A percentile compares a stretch with the other conserved stretches of the same genome.
phyloP scores from a whole-genome alignment of 2,797 vertebrate species.

The Leucoraja ocellata region DNA sequence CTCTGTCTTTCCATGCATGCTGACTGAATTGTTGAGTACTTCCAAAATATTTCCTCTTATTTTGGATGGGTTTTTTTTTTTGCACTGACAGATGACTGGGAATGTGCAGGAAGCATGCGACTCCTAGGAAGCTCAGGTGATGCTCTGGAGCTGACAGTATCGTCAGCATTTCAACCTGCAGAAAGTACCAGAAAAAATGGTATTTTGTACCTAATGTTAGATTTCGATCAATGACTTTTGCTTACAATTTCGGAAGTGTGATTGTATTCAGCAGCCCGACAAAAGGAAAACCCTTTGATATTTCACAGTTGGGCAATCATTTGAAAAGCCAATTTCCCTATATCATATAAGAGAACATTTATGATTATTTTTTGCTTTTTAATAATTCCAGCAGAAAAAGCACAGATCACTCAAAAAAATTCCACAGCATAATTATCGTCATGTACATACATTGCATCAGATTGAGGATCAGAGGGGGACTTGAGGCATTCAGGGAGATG shows the following conservation, averaged over 20 bases:
- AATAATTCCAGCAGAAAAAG: neutral
- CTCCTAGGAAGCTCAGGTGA: neutral
- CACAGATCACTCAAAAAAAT: neutral
- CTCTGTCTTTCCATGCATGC: no score
- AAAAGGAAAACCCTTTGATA: neutral
- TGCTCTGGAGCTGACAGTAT: neutral
- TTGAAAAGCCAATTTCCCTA: neutral
- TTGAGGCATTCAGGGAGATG: neutral
- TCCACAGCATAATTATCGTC: neutral
- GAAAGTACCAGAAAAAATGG: neutral
- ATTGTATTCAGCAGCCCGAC: neutral
- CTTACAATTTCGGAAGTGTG: neutral
- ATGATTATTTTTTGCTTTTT: neutral
- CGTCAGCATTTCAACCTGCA: neutral
- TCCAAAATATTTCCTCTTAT: no score
- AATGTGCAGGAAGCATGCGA: neutral
- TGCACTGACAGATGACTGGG: neutral
- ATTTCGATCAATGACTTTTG: neutral
- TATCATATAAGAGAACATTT: neutral
- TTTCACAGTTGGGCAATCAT: neutral
- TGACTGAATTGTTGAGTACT: no score
- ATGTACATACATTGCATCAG: neutral
- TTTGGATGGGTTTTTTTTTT: no score
- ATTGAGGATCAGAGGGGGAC: neutral
- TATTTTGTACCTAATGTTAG: neutral